These are phyloP conservation scores for Heliconius melpomene DNA, from an alignment of 1,140 invertebrate species.

Conservation along the genomic window DNA sequence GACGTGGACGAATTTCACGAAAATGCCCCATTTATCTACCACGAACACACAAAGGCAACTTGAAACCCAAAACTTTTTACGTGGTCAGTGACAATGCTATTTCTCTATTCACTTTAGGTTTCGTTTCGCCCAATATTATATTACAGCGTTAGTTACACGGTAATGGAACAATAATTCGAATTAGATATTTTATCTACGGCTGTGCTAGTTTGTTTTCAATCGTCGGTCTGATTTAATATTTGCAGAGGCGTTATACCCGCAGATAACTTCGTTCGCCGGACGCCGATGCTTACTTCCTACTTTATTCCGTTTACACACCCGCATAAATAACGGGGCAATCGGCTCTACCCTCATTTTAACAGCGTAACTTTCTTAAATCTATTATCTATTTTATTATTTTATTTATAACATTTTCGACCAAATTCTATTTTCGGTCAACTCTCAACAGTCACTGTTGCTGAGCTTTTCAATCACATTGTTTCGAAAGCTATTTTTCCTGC, in stretches of 20 bases:
- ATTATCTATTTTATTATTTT: slow-evolving; percentile 14
- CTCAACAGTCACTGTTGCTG: neutral
- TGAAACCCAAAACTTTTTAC: slow-evolving; percentile 79
- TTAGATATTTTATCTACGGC: slow-evolving; percentile 38
- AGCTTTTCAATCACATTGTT: slow-evolving; percentile 1
- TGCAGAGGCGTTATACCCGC: slow-evolving; percentile 63
- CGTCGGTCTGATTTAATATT: slow-evolving; percentile 60
- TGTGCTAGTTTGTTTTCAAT: slow-evolving; percentile 35
- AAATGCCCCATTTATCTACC: slow-evolving; percentile 78
- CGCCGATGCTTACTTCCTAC: slow-evolving; percentile 57
- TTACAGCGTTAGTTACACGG: slow-evolving; percentile 44
- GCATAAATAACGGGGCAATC: slow-evolving; percentile 67
- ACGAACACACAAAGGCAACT: slow-evolving; percentile 73
- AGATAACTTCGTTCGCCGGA: slow-evolving; percentile 61
- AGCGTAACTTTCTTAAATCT: slow-evolving; percentile 53
- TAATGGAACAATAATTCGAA: slow-evolving; percentile 28
- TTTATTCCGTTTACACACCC: slow-evolving; percentile 69
- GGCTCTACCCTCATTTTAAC: slow-evolving; percentile 48
- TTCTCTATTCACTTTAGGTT: slow-evolving; percentile 74
- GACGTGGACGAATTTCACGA: slow-evolving; percentile 78
- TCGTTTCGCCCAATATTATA: slow-evolving; percentile 68
- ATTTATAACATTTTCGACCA: neutral
- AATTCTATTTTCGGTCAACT: neutral
- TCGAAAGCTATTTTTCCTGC: slow-evolving; percentile 25
- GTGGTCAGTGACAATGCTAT: slow-evolving; percentile 78